Base-by-base conservation (phyloP, 2,797 vertebrate species). In the Microctenopoma steveboyesi region DNA sequence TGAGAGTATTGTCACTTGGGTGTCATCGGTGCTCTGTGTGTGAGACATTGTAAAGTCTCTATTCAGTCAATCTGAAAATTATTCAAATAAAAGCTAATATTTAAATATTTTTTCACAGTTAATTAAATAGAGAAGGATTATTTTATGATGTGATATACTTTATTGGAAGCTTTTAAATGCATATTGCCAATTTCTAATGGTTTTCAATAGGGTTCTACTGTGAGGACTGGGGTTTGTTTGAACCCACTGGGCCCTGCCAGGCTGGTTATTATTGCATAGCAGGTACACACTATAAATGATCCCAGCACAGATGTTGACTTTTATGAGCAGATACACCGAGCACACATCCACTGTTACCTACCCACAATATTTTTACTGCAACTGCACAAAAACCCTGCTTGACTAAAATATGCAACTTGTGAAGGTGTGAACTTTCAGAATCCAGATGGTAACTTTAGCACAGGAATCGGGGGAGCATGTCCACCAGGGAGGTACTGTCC, bases 401-500 rank as follows among this genome's bases (percentile, higher is more conserved):
- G 35, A 65, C 7, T 45, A n/a, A 66, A 58, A 73, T 67, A 10
- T 64, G 54, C 53, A 60, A 67, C 43, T 67, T 82, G 46, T 70
- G n/a, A 76, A 98, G 97, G 97, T 83, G 93, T 95, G 30, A 94
- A 94, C 77, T 92, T 94, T 72, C 88, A 84, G 75, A 96, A 94
- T 64, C 95, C 94, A 5, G 88, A 93, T 4, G 92, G 94, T 35
- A 92, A 89, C 76, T 90, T 93, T 45, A 94, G 93, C 89, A 93
- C 67, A 0, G 96, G 94, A 72, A 78, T 93, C 39, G 96, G 96
- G 57, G 95, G 95, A 14, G 94, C 94, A 0, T 99, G 97, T 86
- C 97, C 96, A 1, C 55, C 77, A 16, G 97, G 97, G 28, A 92
- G 90, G 52, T 97, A 94, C 86, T 98, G 97, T 78, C 96, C 95